Evolutionary conservation across 2,888 invertebrate species (phyloP).

Genomic region (Phlogophora meticulosa): DNA sequence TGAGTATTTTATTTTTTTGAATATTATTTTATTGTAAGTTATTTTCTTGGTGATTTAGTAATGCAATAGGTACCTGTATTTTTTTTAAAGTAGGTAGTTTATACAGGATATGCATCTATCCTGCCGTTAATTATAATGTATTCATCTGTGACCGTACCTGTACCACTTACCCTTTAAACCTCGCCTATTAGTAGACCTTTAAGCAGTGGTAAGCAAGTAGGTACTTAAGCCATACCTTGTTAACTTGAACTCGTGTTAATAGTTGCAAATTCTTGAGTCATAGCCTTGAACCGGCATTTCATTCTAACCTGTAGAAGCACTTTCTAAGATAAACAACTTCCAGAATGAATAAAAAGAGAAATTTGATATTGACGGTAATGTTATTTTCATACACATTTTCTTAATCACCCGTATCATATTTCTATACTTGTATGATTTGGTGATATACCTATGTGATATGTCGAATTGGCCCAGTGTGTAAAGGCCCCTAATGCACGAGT

Average conservation of each 20-base stretch:
- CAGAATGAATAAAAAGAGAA: background rate
- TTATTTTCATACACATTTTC: too few species aligned
- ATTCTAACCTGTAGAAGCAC: background rate
- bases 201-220: slow-evolving; percentile 4
- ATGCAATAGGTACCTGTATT: slow-evolving; percentile 22
- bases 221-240: slow-evolving; percentile 26
- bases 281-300: slow-evolving; percentile 22
- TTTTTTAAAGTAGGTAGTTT: background rate
- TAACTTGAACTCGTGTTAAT: slow-evolving; percentile 19
- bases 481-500: too few species aligned
- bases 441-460: too few species aligned
- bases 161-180: slow-evolving; percentile 34
- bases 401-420: too few species aligned
- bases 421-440: too few species aligned
- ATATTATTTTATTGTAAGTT: slow-evolving; percentile 47
- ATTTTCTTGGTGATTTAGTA: slow-evolving; percentile 30
- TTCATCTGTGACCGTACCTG: slow-evolving; percentile 24
- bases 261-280: slow-evolving; percentile 10
- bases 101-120: background rate
- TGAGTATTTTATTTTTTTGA: slow-evolving; percentile 25
- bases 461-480: too few species aligned
- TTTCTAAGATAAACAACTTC: slow-evolving; percentile 5
- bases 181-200: slow-evolving; percentile 30
- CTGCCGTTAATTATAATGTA: slow-evolving; percentile 41
- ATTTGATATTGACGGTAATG: background rate